A percentile compares a stretch with the other conserved stretches of the same genome.
phyloP scores from a whole-genome alignment of 2,797 vertebrate genomes.

The Melanotaenia parkinsoni region DNA sequence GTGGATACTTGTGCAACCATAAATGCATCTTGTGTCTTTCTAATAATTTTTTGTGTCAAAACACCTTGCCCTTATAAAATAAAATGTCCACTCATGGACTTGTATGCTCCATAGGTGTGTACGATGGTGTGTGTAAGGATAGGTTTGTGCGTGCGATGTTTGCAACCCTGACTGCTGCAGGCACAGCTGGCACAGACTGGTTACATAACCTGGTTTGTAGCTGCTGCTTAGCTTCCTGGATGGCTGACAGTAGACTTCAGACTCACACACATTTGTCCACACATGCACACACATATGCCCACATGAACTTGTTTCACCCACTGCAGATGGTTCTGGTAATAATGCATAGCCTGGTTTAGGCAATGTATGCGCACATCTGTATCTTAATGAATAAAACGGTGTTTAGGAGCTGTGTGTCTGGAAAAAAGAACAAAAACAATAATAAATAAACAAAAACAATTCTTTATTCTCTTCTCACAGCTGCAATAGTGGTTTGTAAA shows the following conservation, averaged over 20 bases:
- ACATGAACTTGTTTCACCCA: constrained; percentile 48
- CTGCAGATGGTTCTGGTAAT: constrained; percentile 57
- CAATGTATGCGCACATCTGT: constrained; percentile 31
- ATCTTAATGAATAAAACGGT: constrained; percentile 37
- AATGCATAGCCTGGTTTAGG: constrained; percentile 21
- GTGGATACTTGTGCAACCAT: constrained; percentile 21
- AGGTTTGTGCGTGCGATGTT: constrained; percentile 33
- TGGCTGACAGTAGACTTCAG: constrained; percentile 68
- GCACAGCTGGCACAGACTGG: constrained; percentile 78
- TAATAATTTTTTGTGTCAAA: constrained; percentile 13
- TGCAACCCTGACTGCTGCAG: constrained; percentile 69
- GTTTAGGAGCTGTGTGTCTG: constrained; percentile 26
- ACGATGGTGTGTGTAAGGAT: not conserved
- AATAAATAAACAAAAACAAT: not conserved
- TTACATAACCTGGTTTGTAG: constrained; percentile 80
- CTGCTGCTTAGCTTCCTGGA: constrained; percentile 66
- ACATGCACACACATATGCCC: constrained; percentile 41
- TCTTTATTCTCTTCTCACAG: constrained; percentile 21
- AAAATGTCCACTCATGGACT: constrained; percentile 8
- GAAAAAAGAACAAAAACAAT: constrained; percentile 1
- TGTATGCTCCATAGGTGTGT: constrained; percentile 15
- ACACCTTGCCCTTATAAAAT: constrained; percentile 2
- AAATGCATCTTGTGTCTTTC: constrained; percentile 22
- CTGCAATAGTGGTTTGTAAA: constrained; percentile 52
- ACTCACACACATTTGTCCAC: constrained; percentile 40